phyloP scores from a whole-genome alignment of 2,797 vertebrate species.

The Eulemur rubriventer region DNA sequence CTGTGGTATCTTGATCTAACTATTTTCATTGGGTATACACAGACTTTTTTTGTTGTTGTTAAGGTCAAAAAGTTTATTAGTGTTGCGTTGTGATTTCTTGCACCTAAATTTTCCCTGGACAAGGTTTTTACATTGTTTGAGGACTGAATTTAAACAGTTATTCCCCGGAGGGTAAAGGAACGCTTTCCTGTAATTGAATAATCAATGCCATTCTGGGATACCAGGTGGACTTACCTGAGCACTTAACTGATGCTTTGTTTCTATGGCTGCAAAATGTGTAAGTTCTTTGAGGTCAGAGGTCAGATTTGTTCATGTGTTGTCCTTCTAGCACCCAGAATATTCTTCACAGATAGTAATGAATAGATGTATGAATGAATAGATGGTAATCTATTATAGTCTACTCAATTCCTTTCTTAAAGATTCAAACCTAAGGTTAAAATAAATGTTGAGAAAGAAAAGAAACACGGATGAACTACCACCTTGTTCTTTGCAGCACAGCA shows the following conservation, averaged over 20 bases:
- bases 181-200: neutral
- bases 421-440: neutral
- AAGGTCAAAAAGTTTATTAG: neutral
- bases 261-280: neutral
- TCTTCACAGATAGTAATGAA: neutral
- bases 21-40: neutral
- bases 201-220: neutral
- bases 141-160: neutral
- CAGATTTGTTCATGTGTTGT: neutral
- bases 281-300: neutral
- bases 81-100: neutral
- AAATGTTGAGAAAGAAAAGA: neutral
- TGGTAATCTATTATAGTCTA: neutral
- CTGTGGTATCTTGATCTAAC: neutral
- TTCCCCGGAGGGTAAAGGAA: neutral
- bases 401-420: neutral
- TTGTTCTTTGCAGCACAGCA: neutral
- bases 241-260: neutral
- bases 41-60: neutral
- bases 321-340: neutral
- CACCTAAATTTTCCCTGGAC: neutral
- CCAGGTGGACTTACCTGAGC: neutral
- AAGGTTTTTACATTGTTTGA: neutral
- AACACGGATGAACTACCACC: neutral
- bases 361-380: neutral